A percentile compares a stretch with the other conserved stretches of the same genome.
Evolutionary conservation across 1,140 invertebrate species (phyloP).

Genomic region (Aplysia californica): DNA sequence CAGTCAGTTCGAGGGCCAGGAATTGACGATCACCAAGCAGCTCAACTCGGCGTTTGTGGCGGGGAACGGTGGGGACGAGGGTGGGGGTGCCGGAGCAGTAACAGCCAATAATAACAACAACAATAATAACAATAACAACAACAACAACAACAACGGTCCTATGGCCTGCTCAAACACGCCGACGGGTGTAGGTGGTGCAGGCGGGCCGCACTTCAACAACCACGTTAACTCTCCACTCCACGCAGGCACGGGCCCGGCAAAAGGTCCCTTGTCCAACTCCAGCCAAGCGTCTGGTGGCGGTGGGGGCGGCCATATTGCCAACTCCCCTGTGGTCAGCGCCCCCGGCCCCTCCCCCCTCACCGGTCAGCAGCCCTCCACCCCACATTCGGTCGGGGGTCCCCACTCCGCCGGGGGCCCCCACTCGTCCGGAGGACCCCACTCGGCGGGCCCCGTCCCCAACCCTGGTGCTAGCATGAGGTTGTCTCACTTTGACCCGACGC

Average conservation of each 20-base stretch:
- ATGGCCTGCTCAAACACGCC: slow-evolving; percentile 45
- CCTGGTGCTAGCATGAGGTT: slow-evolving; percentile 59
- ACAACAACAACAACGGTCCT: slow-evolving; percentile 37
- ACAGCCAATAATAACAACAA: too few species aligned
- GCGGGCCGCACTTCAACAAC: slow-evolving; percentile 7
- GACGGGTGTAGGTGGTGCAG: slow-evolving; percentile 33
- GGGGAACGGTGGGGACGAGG: slow-evolving; percentile 7
- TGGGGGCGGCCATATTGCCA: slow-evolving; percentile 21
- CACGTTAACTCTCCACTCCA: slow-evolving; percentile 29
- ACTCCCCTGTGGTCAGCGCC: slow-evolving; percentile 2
- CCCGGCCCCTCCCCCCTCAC: slow-evolving; percentile 33
- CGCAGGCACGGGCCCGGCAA: slow-evolving; percentile 5
- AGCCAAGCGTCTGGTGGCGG: slow-evolving; percentile 61
- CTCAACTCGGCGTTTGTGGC: slow-evolving; percentile 75
- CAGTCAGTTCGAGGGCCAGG: slow-evolving; percentile 95
- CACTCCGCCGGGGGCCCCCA: not conserved
- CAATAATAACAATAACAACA: too few species aligned
- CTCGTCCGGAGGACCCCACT: slow-evolving; percentile 21
- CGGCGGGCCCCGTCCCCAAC: slow-evolving; percentile 44
- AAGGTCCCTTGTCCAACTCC: slow-evolving; percentile 60
- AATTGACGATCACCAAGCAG: slow-evolving; percentile 96
- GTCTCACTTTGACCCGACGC: slow-evolving; percentile 59
- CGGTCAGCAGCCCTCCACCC: slow-evolving; percentile 44
- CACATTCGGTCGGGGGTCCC: slow-evolving; percentile 14
- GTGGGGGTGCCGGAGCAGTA: too few species aligned